Conservation (phyloP, 2,888 invertebrate genomes). For the Eumacrocentrus americanus region DNA sequence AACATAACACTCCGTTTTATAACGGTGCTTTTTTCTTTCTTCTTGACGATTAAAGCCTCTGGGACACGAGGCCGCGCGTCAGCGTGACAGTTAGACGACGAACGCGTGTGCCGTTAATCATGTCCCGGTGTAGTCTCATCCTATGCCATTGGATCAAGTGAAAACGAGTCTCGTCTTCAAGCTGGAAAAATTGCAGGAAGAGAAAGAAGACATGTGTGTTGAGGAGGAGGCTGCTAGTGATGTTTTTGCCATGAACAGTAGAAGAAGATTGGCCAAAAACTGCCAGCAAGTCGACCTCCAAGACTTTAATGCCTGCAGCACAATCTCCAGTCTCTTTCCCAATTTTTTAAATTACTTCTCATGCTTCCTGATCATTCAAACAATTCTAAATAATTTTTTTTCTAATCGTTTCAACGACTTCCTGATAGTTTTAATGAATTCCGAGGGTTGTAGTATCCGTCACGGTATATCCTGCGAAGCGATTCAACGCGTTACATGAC, state of each 20-base stretch:
- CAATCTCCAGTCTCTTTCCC: not conserved
- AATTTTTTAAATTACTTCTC: not conserved
- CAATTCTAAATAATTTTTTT: not conserved
- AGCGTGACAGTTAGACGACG: conserved; percentile 31
- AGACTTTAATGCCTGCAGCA: conserved; percentile 2
- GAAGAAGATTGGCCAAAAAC: too few species aligned
- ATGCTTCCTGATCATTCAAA: not conserved
- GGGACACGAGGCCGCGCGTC: conserved; percentile 44
- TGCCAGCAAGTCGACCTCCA: not conserved
- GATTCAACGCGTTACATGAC: conserved; percentile 11
- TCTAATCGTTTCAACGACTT: not conserved
- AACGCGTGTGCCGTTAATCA: conserved; percentile 30
- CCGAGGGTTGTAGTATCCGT: not conserved
- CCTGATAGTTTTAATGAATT: not conserved
- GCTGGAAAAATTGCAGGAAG: not conserved
- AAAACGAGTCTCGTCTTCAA: conserved; percentile 15
- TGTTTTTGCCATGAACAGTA: conserved; percentile 17
- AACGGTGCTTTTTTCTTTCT: conserved; percentile 52
- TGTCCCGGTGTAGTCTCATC: conserved; percentile 17
- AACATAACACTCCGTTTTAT: conserved; percentile 49
- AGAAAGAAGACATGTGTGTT: not conserved
- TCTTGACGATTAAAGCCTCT: conserved; percentile 47
- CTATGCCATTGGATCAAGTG: conserved; percentile 19
- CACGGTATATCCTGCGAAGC: conserved; percentile 1
- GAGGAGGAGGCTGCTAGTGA: conserved; percentile 1